phyloP scores from a whole-genome alignment of 2,113 vertebrate species.

The Campylorhamphus procurvoides region DNA sequence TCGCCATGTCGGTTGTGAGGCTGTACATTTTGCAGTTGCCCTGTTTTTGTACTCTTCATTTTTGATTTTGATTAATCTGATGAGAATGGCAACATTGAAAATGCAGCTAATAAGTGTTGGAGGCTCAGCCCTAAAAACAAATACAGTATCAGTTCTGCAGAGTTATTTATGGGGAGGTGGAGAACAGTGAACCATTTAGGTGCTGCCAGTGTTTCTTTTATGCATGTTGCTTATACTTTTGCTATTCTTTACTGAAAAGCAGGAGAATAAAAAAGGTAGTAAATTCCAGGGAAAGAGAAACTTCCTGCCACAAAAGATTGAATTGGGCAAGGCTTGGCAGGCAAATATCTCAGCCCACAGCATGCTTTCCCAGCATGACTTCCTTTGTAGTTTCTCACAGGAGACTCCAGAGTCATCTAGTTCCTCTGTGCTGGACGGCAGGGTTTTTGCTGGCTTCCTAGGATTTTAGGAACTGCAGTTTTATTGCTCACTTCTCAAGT shows the following conservation, averaged over 20 bases:
- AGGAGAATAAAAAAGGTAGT: fast-evolving
- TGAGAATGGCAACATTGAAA: background rate
- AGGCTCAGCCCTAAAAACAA: background rate
- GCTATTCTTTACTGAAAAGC: background rate
- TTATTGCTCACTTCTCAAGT: background rate
- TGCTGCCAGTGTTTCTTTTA: background rate
- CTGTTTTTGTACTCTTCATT: background rate
- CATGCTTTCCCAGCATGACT: background rate
- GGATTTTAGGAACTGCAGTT: conserved; percentile 6
- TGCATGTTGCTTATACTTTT: background rate
- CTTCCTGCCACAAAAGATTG: background rate
- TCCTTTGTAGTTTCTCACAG: background rate
- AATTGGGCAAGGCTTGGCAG: background rate
- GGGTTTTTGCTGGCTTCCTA: background rate
- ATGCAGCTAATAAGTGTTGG: background rate
- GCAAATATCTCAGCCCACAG: background rate
- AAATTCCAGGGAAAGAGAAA: background rate
- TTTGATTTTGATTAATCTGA: background rate
- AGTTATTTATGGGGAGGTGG: background rate
- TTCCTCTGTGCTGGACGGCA: background rate
- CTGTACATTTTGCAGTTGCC: background rate
- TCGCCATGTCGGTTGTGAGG: background rate
- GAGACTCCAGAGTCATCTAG: background rate
- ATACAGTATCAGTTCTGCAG: background rate
- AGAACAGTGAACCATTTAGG: background rate